Percentiles rank a stretch among this genome's conserved stretches.
phyloP scores from a whole-genome alignment of 2,888 invertebrate genomes.

The Calliphora vomitoria region DNA sequence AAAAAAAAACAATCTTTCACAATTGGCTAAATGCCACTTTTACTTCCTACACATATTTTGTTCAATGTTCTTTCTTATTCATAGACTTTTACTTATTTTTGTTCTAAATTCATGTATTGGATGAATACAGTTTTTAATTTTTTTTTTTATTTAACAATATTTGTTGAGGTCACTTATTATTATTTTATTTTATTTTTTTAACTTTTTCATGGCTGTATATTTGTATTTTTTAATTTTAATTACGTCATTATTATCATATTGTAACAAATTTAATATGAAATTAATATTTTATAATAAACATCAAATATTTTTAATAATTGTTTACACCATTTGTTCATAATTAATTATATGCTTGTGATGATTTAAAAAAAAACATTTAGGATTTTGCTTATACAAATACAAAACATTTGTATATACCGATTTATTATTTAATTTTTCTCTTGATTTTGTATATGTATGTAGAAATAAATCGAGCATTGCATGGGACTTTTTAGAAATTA shows the following conservation, averaged over 20 bases:
- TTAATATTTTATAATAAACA: slow-evolving; percentile 40
- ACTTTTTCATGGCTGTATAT: slow-evolving; percentile 51
- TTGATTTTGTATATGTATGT: neutral
- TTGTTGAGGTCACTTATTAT: slow-evolving; percentile 45
- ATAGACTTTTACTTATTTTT: slow-evolving; percentile 64
- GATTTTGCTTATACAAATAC: neutral
- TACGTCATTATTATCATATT: slow-evolving; percentile 64
- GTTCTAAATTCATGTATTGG: slow-evolving; percentile 64
- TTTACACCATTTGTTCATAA: slow-evolving; percentile 57
- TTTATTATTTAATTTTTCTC: slow-evolving; percentile 2
- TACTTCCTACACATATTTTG: slow-evolving; percentile 71
- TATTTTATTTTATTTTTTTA: slow-evolving; percentile 27
- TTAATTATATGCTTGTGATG: slow-evolving; percentile 42
- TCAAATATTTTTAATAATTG: slow-evolving; percentile 41
- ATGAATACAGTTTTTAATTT: slow-evolving; percentile 68
- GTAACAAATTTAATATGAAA: slow-evolving; percentile 73
- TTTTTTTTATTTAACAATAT: slow-evolving; percentile 33
- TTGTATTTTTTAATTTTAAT: slow-evolving; percentile 34
- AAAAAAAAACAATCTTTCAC: slow-evolving; percentile 75
- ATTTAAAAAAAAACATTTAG: slow-evolving; percentile 13
- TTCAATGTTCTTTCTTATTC: slow-evolving; percentile 61
- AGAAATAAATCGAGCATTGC: neutral
- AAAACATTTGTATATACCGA: too few species aligned
- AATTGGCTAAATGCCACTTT: slow-evolving; percentile 73
- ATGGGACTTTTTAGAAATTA: neutral